These are phyloP conservation scores for Excalfactoria chinensis DNA, from an alignment of 2,113 vertebrate species.

Conservation along the genomic window DNA sequence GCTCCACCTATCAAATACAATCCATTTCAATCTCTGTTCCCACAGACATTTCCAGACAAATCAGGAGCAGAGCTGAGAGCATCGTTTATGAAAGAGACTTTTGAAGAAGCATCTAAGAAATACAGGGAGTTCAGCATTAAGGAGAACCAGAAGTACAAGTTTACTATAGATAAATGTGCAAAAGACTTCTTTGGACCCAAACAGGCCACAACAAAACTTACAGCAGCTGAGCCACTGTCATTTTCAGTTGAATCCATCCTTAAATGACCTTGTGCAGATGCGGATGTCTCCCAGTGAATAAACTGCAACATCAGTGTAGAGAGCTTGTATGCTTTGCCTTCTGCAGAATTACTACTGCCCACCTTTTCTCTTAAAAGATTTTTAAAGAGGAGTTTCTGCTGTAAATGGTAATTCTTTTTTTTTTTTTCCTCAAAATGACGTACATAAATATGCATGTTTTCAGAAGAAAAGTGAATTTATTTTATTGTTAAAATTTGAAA, in stretches of 20 bases:
- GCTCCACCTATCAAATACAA: slow-evolving; percentile 83
- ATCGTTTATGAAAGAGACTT: slow-evolving; percentile 85
- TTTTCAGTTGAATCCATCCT: slow-evolving; percentile 98
- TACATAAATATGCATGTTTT: slow-evolving; percentile 75
- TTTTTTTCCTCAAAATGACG: slow-evolving; percentile 11
- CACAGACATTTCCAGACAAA: slow-evolving; percentile 85
- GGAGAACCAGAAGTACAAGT: slow-evolving; percentile 82
- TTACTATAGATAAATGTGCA: slow-evolving; percentile 79
- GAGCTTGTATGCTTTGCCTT: slow-evolving; percentile 35
- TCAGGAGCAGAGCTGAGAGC: slow-evolving; percentile 79
- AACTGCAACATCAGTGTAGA: not conserved
- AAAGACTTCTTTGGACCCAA: slow-evolving; percentile 86
- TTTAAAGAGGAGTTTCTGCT: slow-evolving; percentile 61
- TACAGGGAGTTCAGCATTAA: slow-evolving; percentile 83
- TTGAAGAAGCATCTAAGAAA: slow-evolving; percentile 89
- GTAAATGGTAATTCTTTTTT: slow-evolving; percentile 54
- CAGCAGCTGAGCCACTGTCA: slow-evolving; percentile 85
- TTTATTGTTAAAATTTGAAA: slow-evolving; percentile 57
- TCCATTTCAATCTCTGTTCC: slow-evolving; percentile 88
- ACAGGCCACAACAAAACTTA: slow-evolving; percentile 84
- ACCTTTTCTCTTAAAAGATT: slow-evolving; percentile 26
- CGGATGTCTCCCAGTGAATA: slow-evolving; percentile 83
- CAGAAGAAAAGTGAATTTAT: slow-evolving; percentile 47
- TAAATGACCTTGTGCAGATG: slow-evolving; percentile 86
- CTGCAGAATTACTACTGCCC: slow-evolving; percentile 13